phyloP scores from a whole-genome alignment of 2,797 vertebrate genomes.

The Acestrorhynchus altus region DNA sequence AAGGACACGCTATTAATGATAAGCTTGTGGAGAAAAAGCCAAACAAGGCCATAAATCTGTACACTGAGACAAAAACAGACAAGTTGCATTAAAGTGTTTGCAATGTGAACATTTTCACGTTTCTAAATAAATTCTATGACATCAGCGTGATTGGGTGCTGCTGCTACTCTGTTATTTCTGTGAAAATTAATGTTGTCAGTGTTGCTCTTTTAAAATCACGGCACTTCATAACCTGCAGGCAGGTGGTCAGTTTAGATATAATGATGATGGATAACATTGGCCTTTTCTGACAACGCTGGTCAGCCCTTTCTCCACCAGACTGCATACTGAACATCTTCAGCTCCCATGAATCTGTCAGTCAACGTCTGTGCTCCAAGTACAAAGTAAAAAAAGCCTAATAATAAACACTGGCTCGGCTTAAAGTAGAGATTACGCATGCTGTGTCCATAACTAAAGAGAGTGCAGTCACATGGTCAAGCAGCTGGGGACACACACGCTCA shows the following conservation, averaged over 20 bases:
- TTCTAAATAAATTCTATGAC: no score
- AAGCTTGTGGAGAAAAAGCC: not conserved
- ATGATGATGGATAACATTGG: not conserved
- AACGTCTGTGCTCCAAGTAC: not conserved
- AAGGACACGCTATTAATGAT: not conserved
- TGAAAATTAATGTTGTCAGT: not conserved
- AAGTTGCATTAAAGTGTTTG: no score
- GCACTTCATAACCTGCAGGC: not conserved
- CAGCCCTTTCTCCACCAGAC: not conserved
- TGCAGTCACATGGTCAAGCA: not conserved
- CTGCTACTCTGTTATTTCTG: no score
- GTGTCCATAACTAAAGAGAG: not conserved
- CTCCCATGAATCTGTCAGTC: conserved; percentile 7
- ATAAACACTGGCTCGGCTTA: not conserved
- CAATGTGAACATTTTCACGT: no score
- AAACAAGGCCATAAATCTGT: no score
- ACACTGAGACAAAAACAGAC: no score
- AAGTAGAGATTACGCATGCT: not conserved
- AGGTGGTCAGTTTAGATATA: conserved; percentile 12
- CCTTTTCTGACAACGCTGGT: not conserved
- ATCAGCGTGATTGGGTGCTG: no score
- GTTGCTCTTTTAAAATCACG: not conserved
- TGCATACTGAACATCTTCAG: conserved; percentile 7
- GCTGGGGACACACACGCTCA: not conserved
- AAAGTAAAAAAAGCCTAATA: not conserved